These are phyloP conservation scores for Liopterus haemorrhoidalis DNA, from an alignment of 2,888 invertebrate species.

Conservation along the genomic window DNA sequence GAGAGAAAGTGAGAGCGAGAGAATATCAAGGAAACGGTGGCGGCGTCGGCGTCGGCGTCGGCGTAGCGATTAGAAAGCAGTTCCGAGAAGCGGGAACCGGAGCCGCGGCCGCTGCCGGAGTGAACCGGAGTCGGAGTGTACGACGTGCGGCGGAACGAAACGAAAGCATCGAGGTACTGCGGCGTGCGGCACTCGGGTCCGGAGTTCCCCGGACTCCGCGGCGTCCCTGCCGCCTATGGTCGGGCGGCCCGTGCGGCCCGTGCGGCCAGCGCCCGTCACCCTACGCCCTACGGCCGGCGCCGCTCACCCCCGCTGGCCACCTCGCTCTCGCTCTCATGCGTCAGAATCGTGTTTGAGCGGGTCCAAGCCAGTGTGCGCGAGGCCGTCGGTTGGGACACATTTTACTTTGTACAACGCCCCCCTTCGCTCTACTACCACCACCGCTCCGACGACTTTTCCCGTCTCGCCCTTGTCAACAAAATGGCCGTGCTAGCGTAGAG, in stretches of 20 bases:
- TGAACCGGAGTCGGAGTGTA: conserved; percentile 35
- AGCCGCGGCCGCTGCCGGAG: conserved; percentile 35
- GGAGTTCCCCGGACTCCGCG: conserved; percentile 49
- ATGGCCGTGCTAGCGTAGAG: conserved; percentile 38
- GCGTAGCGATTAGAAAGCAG: conserved; percentile 20
- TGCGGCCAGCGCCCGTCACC: conserved; percentile 46
- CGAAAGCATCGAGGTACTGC: conserved; percentile 46
- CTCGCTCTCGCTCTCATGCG: conserved; percentile 36
- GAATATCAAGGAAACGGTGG: too few relatives aligned
- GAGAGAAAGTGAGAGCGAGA: too few relatives aligned
- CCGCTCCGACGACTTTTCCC: conserved; percentile 30
- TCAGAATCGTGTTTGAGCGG: conserved; percentile 39
- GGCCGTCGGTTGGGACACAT: conserved; percentile 28
- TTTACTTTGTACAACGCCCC: background rate
- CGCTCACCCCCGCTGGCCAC: conserved; percentile 28
- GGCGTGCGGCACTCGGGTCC: conserved; percentile 36
- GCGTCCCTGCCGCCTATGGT: conserved; percentile 49
- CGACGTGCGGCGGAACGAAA: conserved; percentile 42
- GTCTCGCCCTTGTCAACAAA: conserved; percentile 35
- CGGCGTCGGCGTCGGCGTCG: conserved; percentile 18
- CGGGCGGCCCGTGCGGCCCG: conserved; percentile 45
- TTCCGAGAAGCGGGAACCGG: conserved; percentile 1
- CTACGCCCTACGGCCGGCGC: conserved; percentile 39
- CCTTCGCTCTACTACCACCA: conserved; percentile 19
- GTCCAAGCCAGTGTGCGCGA: conserved; percentile 42